phyloP scores from a whole-genome alignment of 1,140 invertebrate genomes.

The Rhyzopertha dominica region DNA sequence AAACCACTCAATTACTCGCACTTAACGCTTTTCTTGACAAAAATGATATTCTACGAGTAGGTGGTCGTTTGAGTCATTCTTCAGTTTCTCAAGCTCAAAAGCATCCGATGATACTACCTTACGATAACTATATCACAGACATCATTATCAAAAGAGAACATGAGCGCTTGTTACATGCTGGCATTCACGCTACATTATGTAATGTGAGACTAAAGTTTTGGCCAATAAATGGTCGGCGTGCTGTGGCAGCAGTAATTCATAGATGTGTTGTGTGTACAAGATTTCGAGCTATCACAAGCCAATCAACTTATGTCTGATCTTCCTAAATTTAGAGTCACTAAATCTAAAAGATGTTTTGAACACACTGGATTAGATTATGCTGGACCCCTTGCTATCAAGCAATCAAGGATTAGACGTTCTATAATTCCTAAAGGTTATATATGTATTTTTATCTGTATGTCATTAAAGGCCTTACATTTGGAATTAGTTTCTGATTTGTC shows the following conservation, averaged over 20 bases:
- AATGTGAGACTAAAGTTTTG: constrained; percentile 17
- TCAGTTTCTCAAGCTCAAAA: constrained; percentile 17
- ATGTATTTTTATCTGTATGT: constrained; percentile 34
- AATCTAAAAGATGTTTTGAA: constrained; percentile 26
- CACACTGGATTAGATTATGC: constrained; percentile 35
- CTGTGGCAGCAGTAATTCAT: too few relatives aligned
- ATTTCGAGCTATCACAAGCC: constrained; percentile 7
- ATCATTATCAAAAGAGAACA: constrained; percentile 23
- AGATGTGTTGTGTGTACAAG: constrained; percentile 19
- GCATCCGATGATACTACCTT: constrained; percentile 25
- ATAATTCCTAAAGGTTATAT: constrained; percentile 25
- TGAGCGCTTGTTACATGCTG: constrained; percentile 15
- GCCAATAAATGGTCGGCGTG: constrained; percentile 11
- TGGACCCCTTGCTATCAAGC: constrained; percentile 32
- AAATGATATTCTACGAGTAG: constrained; percentile 26
- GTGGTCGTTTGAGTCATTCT: constrained; percentile 29
- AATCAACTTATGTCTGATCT: constrained; percentile 41
- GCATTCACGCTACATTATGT: constrained; percentile 12
- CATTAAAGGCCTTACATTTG: constrained; percentile 36
- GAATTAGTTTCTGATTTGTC: constrained; percentile 31
- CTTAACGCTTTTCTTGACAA: constrained; percentile 28
- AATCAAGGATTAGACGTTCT: constrained; percentile 20
- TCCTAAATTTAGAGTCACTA: constrained; percentile 27
- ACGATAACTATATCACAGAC: constrained; percentile 21
- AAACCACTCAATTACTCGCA: too few relatives aligned